Evolutionary conservation across 2,888 invertebrate genomes (phyloP), one percentile per base, ranked within the genome.

Genomic region (Trichopoda pennipes): DNA sequence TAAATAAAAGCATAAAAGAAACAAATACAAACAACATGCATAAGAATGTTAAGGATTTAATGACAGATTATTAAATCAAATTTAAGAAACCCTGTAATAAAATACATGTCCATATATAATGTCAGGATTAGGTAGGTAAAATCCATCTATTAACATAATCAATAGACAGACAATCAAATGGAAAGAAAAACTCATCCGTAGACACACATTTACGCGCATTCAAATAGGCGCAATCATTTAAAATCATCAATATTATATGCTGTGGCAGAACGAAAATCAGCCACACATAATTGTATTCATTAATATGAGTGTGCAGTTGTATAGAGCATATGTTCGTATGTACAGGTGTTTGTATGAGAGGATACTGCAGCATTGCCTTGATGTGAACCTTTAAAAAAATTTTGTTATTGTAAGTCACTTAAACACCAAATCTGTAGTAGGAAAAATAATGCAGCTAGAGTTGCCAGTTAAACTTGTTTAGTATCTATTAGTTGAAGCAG

Each of bases 61-160:
- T 80, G 69, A 63, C 74, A 74, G 74, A 69, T 69, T 80, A 69
- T 80, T 58, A 69, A 64, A 51, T 64, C 44, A 69, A 69, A 69
- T 74, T 68, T 69, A 51, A 69, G 44, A 69, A 63, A 74, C 68
- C 73, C 61, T 55, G 61, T 74, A 74, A 74, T 55, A 49, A 69
- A 60, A 76, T 68, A 42, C 44, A 53, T 47, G 35, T 35, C 58
- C n/a, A 44, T 17, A 51, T 74, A 61, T 64, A 42, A 35, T 58
- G 53, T 68, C 47, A 49, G 79, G 61, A 74, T 68, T 74, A 74
- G 68, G 68, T 55, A 79, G 60, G 55, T 74, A 80, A 69, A 75
- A 70, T 80, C 64, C 69, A 75, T 75, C 38, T 51, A 70, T 75
- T 75, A 80, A 75, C 58, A 74, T 80, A 63, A 74, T 74, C 74